Percentiles rank a stretch among this genome's conserved stretches.
Evolutionary conservation across 2,113 vertebrate genomes (phyloP).

Genomic region (Glaucomys volans): DNA sequence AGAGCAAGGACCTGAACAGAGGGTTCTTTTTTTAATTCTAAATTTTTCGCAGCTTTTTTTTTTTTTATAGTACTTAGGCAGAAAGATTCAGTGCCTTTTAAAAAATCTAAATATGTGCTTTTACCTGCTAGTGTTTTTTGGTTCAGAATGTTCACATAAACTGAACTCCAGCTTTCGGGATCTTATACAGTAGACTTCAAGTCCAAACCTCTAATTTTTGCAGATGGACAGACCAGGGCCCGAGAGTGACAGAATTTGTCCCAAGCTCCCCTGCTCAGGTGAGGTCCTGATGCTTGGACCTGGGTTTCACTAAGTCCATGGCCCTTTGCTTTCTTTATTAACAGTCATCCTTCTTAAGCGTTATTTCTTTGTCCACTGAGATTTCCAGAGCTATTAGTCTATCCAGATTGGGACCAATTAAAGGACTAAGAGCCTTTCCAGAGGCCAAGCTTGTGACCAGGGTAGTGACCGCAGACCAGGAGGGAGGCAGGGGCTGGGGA

Average conservation of each 20-base stretch:
- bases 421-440: constrained; percentile 60
- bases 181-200: neutral
- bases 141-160: neutral
- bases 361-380: constrained; percentile 74
- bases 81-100: neutral
- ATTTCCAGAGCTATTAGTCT: constrained; percentile 77
- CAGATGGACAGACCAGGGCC: neutral
- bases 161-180: neutral
- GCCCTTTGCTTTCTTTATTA: constrained; percentile 72
- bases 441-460: constrained; percentile 57
- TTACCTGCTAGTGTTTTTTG: neutral
- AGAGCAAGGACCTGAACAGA: neutral
- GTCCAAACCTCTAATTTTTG: neutral
- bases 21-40: neutral
- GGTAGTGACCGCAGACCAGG: neutral
- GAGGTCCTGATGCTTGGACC: neutral
- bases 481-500: constrained; percentile 37
- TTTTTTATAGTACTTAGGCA: neutral
- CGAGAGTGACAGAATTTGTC: neutral
- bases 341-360: constrained; percentile 47
- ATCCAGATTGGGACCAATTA: constrained; percentile 75
- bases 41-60: neutral
- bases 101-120: neutral
- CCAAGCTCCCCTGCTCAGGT: neutral
- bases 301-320: constrained; percentile 28